phyloP scores from a whole-genome alignment of 2,797 vertebrate species.

The Lates japonicus region DNA sequence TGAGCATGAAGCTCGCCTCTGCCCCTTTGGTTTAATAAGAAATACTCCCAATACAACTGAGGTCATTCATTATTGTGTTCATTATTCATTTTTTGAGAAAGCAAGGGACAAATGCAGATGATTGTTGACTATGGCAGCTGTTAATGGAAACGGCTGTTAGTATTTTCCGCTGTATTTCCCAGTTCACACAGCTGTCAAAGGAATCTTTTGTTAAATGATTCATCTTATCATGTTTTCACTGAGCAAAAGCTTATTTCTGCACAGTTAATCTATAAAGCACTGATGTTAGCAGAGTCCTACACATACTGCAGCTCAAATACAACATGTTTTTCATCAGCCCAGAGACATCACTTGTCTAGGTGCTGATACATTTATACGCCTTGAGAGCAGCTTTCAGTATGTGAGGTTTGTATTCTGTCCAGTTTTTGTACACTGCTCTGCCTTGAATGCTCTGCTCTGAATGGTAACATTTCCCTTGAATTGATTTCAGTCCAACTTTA shows the following conservation, averaged over 20 bases:
- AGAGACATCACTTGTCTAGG: slow-evolving; percentile 14
- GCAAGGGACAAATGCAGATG: slow-evolving; percentile 16
- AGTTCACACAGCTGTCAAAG: slow-evolving; percentile 30
- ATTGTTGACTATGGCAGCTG: slow-evolving; percentile 7
- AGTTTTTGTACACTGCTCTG: slow-evolving; percentile 20
- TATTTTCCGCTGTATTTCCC: slow-evolving; percentile 19
- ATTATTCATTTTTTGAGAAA: slow-evolving; percentile 35
- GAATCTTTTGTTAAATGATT: slow-evolving; percentile 45
- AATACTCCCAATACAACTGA: slow-evolving; percentile 31
- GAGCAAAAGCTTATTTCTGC: slow-evolving; percentile 11
- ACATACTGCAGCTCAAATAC: neutral
- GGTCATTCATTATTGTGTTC: slow-evolving; percentile 31
- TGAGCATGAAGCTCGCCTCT: slow-evolving; percentile 29
- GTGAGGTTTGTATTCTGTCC: slow-evolving; percentile 47
- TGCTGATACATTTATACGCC: slow-evolving; percentile 20
- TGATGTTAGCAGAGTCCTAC: too few relatives aligned
- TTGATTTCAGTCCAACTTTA: slow-evolving; percentile 42
- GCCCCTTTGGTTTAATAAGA: slow-evolving; percentile 36
- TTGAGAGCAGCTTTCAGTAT: slow-evolving; percentile 18
- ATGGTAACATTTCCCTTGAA: slow-evolving; percentile 23
- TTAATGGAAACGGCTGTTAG: slow-evolving; percentile 27
- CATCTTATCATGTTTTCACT: slow-evolving; percentile 3
- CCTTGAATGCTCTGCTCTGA: too few relatives aligned
- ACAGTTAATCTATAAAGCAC: slow-evolving; percentile 17
- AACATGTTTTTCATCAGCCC: slow-evolving; percentile 17